A percentile compares a stretch with the other conserved stretches of the same genome.
phyloP scores from a whole-genome alignment of 2,888 invertebrate species.

The Luffia ferchaultella region DNA sequence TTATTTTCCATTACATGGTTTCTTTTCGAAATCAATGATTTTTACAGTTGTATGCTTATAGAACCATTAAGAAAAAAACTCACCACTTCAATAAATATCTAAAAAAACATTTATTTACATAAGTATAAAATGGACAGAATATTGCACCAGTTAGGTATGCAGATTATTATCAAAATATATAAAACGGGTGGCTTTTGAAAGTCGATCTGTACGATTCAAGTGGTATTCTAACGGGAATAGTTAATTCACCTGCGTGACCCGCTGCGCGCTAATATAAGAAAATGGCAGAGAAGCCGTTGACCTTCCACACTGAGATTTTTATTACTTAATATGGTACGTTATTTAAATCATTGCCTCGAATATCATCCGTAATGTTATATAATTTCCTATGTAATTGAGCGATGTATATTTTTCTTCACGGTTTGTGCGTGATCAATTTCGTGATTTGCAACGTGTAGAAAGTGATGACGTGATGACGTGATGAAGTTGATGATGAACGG shows the following conservation, averaged over 20 bases:
- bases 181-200: not conserved
- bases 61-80: no score
- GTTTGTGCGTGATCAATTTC: not conserved
- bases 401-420: not conserved
- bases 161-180: no score
- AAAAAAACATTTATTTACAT: no score
- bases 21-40: no score
- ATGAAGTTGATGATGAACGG: no score
- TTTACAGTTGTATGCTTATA: no score
- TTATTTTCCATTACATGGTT: no score
- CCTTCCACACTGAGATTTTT: conserved; percentile 14
- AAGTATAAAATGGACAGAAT: no score
- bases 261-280: not conserved
- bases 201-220: not conserved
- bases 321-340: conserved; percentile 11
- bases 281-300: conserved; percentile 7
- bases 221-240: not conserved
- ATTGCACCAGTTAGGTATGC: no score
- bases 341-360: conserved; percentile 4
- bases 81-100: no score
- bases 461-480: not conserved
- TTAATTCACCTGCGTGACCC: not conserved
- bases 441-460: conserved; percentile 1
- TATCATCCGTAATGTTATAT: conserved; percentile 2
- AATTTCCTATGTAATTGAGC: not conserved